Evolutionary conservation across 2,797 vertebrate genomes (phyloP).

Genomic region (Epinephelus awoara): DNA sequence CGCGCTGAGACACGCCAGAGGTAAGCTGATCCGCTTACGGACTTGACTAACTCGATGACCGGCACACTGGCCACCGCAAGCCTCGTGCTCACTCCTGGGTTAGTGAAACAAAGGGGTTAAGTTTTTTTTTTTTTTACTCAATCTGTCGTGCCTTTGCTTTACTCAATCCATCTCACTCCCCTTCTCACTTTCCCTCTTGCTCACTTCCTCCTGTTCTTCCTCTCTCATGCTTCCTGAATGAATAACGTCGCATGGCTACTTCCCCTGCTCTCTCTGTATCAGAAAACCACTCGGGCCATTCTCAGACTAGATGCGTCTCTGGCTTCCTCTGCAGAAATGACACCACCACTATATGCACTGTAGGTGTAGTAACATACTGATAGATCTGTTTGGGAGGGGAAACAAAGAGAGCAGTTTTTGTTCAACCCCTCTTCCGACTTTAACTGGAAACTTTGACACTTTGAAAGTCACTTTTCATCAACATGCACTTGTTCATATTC

Average conservation of each 20-base stretch:
- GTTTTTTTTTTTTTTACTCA: slow-evolving; percentile 50
- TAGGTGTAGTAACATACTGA: slow-evolving; percentile 14
- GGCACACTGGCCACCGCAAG: slow-evolving; percentile 19
- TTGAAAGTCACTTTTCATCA: slow-evolving; percentile 45
- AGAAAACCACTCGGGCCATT: slow-evolving; percentile 25
- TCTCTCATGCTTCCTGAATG: slow-evolving; percentile 34
- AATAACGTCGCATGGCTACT: slow-evolving; percentile 48
- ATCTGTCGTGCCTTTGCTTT: slow-evolving; percentile 75
- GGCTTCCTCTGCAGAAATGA: slow-evolving; percentile 24
- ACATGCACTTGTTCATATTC: background rate
- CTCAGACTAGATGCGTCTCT: slow-evolving; percentile 11
- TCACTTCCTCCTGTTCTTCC: slow-evolving; percentile 21
- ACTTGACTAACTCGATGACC: slow-evolving; percentile 30
- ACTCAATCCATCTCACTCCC: slow-evolving; percentile 19
- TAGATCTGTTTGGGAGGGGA: slow-evolving; percentile 5
- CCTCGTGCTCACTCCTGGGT: slow-evolving; percentile 53
- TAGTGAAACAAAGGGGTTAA: slow-evolving; percentile 50
- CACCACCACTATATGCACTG: slow-evolving; percentile 30
- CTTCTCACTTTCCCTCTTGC: background rate
- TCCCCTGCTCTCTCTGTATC: slow-evolving; percentile 29
- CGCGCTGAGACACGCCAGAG: slow-evolving; percentile 28
- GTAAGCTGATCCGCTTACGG: slow-evolving; percentile 36
- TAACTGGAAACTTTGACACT: slow-evolving; percentile 56
- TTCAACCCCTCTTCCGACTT: background rate
- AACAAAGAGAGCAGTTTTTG: background rate